phyloP scores from a whole-genome alignment of 2,797 vertebrate species.

The Takifugu rubripes region DNA sequence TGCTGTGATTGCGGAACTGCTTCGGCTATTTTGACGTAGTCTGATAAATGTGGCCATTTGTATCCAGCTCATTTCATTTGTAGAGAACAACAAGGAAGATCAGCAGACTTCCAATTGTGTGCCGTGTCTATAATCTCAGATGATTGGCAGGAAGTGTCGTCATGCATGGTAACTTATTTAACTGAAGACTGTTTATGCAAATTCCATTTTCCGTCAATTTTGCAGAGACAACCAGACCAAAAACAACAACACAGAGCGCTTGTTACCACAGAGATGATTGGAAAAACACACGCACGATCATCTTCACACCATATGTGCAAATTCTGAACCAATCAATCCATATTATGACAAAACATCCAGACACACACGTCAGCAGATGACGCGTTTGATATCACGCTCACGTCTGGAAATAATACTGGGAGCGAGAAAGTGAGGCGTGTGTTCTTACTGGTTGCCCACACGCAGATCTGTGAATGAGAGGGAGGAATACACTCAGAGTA shows the following conservation, averaged over 20 bases:
- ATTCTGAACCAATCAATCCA: conserved; percentile 59
- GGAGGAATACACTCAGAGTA: background rate
- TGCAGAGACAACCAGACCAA: too few species aligned
- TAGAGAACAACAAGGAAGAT: conserved; percentile 1
- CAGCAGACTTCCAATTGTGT: conserved; percentile 1
- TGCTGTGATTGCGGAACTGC: background rate
- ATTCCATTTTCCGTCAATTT: too few species aligned
- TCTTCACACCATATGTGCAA: conserved; percentile 59
- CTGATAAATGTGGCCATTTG: conserved; percentile 2
- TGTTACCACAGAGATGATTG: background rate
- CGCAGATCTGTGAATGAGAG: conserved; percentile 13
- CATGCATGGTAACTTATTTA: background rate
- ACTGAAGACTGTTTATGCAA: too few species aligned
- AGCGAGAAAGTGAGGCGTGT: background rate
- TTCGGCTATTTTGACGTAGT: background rate
- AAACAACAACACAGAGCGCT: too few species aligned
- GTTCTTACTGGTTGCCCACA: conserved; percentile 21
- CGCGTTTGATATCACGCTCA: conserved; percentile 69
- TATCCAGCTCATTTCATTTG: conserved; percentile 4
- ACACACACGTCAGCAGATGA: conserved; percentile 64
- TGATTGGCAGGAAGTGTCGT: conserved; percentile 7
- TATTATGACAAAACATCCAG: conserved; percentile 64
- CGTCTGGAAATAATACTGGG: conserved; percentile 67
- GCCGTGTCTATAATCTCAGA: conserved; percentile 1
- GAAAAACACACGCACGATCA: conserved; percentile 42